Base-by-base conservation (phyloP, 2,113 vertebrate genomes). In the Balaenoptera acutorostrata region DNA sequence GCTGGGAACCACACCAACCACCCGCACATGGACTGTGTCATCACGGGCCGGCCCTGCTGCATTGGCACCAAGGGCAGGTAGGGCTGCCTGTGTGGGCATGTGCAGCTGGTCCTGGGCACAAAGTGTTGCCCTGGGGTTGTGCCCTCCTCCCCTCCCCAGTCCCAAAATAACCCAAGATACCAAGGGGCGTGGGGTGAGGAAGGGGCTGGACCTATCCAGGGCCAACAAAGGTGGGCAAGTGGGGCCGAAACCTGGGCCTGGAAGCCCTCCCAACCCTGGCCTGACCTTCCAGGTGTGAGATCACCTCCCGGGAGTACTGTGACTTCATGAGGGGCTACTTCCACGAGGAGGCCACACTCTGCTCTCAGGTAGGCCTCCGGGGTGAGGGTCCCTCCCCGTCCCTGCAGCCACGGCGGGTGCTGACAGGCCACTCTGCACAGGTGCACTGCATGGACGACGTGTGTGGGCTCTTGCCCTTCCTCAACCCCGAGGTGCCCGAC, bases 361-460 rank as follows among this genome's bases (percentile, higher is more conserved):
- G 99, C 98, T 99, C 99, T 83, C 99, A 99, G 99, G 99, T 99
- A 98, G 88, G 29, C 36, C 23, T 59, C 0, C 8, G 2, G 87
- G 68, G 25, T 17, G 18, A 4, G 55, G 0, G 23, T 5, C 31
- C 31, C 14, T 69, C 36, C 33, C 5, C 36, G 1, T 17, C 31
- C 17, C 7, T 3, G 33, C 23, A 0, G 31, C 71, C 17, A 2
- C 14, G 13, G 66, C 1, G 4, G 20, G 69, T 5, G 68, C 96
- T 97, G 96, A 98, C 0, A 0, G 4, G 74, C 75, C 18, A 1
- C 83, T 90, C 72, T 88, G 29, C 78, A 18, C 97, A 99, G 99
- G 99, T 99, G 88, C 99, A 99, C 98, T 99, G 99, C 98, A 99
- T 99, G 99, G 99, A 99, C 84, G 99, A 99, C 0, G 99, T 99